Evolutionary conservation across 1,140 invertebrate genomes (phyloP).

Genomic region (Saxidomus purpurata): DNA sequence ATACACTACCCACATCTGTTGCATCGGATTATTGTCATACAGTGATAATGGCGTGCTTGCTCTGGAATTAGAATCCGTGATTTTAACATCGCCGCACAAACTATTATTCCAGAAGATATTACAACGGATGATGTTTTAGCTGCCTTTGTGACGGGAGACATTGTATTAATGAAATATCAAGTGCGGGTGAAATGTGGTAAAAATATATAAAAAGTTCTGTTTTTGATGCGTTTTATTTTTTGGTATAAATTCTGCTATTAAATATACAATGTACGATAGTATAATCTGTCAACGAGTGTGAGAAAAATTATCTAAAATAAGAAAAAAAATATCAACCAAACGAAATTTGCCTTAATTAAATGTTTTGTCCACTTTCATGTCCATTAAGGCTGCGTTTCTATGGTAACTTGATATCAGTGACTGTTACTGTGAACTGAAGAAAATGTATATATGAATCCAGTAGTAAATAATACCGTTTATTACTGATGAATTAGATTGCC

Average conservation of each 20-base stretch:
- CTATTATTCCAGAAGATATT: slow-evolving; percentile 15
- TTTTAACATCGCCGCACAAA: slow-evolving; percentile 18
- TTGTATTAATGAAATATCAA: not conserved
- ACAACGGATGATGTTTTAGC: slow-evolving; percentile 1
- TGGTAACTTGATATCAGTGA: slow-evolving; percentile 5
- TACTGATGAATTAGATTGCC: not conserved
- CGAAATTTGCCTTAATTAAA: no score
- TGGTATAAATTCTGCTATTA: not conserved
- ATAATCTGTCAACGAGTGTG: no score
- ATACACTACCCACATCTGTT: not conserved
- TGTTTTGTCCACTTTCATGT: no score
- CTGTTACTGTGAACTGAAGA: no score
- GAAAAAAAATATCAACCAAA: not conserved
- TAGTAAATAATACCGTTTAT: not conserved
- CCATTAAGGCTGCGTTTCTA: not conserved
- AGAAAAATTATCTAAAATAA: no score
- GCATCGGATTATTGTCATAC: not conserved
- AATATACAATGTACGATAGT: no score
- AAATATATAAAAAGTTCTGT: not conserved
- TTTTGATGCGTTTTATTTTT: not conserved
- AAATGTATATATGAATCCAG: no score
- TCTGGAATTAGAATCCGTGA: not conserved
- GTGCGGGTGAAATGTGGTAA: not conserved
- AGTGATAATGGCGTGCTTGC: not conserved
- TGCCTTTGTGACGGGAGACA: not conserved